A percentile compares a stretch with the other conserved stretches of the same genome.
phyloP scores from a whole-genome alignment of 2,113 vertebrate species.

The Tringa solitaria region DNA sequence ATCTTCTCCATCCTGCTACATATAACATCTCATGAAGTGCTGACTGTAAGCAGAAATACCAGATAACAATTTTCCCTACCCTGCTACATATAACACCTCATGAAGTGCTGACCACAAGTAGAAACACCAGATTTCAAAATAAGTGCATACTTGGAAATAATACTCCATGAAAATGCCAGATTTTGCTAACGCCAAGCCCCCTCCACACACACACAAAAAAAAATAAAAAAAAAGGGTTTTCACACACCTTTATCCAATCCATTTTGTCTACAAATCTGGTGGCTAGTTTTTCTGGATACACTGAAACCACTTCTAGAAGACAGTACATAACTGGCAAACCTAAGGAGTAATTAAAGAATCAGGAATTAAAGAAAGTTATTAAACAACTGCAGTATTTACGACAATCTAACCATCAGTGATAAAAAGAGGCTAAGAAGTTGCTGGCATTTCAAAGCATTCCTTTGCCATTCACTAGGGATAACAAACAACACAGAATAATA shows the following conservation, averaged over 20 bases:
- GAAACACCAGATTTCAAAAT: not conserved
- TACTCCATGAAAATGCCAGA: not conserved
- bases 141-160: not conserved
- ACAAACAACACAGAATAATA: not conserved
- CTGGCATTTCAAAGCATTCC: not conserved
- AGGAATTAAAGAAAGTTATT: not conserved
- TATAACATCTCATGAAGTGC: not conserved
- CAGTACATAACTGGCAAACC: conserved; percentile 97
- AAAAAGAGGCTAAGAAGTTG: not conserved
- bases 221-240: not conserved
- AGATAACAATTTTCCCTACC: not conserved
- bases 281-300: conserved; percentile 91
- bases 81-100: not conserved
- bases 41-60: not conserved
- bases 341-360: conserved; percentile 60
- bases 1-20: not conserved
- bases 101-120: not conserved
- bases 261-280: conserved; percentile 88
- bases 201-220: not conserved
- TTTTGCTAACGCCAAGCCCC: not conserved
- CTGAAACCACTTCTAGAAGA: conserved; percentile 92
- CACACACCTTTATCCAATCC: conserved; percentile 95
- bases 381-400: not conserved
- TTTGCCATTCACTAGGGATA: not conserved
- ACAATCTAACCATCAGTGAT: not conserved